Conservation (phyloP, 2,797 vertebrate species). For the Helarctos malayanus region DNA sequence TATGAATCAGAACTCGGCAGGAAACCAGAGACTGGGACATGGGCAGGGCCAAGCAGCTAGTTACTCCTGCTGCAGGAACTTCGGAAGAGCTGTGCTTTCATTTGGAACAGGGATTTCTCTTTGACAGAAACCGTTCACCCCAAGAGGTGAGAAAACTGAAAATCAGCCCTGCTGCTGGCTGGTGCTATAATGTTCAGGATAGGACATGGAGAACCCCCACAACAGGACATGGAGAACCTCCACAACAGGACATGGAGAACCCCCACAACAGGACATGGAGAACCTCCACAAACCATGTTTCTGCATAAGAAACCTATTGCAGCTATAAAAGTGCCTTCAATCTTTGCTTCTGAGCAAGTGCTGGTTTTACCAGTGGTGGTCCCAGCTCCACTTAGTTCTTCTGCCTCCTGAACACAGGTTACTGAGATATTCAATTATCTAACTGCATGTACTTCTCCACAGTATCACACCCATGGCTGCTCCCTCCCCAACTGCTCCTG, state of each 20-base stretch:
- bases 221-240: neutral
- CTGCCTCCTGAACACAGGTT: neutral
- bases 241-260: neutral
- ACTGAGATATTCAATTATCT: neutral
- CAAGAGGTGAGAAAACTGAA: neutral
- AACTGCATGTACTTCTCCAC: rapidly evolving
- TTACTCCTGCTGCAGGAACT: neutral
- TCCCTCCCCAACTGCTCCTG: neutral
- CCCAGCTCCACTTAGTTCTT: neutral
- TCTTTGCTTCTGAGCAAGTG: neutral
- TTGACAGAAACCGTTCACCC: neutral
- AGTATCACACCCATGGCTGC: neutral
- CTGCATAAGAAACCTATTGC: neutral
- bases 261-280: neutral
- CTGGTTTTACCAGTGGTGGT: neutral
- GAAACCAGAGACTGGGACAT: neutral
- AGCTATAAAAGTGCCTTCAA: neutral
- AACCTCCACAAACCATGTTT: neutral
- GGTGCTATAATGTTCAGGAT: neutral
- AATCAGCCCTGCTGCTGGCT: neutral
- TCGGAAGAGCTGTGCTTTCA: neutral
- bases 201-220: neutral
- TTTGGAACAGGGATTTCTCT: neutral
- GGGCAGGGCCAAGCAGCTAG: neutral
- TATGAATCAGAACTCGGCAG: neutral